Evolutionary conservation across 2,797 vertebrate genomes (phyloP).

Genomic region (Steatocranus sp.): DNA sequence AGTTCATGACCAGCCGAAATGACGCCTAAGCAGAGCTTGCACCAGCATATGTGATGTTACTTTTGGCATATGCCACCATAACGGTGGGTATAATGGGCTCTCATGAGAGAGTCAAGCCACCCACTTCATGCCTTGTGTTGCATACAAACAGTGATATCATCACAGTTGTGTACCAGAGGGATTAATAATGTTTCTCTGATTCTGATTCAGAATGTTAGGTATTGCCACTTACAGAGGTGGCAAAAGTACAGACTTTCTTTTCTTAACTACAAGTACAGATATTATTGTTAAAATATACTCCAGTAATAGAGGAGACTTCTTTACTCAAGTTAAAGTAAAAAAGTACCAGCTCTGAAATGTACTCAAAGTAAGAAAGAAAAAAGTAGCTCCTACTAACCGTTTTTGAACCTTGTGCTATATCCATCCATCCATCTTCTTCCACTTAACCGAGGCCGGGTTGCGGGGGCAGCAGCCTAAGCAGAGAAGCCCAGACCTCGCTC

Average conservation of each 20-base stretch:
- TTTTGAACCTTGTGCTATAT: not conserved
- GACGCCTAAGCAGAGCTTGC: not conserved
- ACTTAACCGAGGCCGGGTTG: not conserved
- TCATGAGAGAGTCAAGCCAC: not conserved
- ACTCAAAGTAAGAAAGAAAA: not conserved
- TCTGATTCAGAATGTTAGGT: not conserved
- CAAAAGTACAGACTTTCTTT: not conserved
- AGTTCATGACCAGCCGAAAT: rapidly evolving
- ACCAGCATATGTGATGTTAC: not conserved
- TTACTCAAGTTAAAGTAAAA: not conserved
- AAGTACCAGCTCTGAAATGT: not conserved
- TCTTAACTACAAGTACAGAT: not conserved
- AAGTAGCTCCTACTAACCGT: not conserved
- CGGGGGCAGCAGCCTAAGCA: not conserved
- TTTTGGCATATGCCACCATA: not conserved
- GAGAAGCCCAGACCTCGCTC: not conserved
- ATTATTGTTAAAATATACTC: not conserved
- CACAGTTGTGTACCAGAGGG: not conserved
- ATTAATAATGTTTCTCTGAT: not conserved
- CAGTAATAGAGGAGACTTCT: not conserved
- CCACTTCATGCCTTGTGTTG: not conserved
- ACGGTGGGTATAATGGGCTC: not conserved
- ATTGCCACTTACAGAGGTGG: not conserved
- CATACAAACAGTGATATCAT: not conserved
- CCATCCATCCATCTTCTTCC: not conserved